phyloP scores from a whole-genome alignment of 1,140 invertebrate species.

The Danaus melanippus region DNA sequence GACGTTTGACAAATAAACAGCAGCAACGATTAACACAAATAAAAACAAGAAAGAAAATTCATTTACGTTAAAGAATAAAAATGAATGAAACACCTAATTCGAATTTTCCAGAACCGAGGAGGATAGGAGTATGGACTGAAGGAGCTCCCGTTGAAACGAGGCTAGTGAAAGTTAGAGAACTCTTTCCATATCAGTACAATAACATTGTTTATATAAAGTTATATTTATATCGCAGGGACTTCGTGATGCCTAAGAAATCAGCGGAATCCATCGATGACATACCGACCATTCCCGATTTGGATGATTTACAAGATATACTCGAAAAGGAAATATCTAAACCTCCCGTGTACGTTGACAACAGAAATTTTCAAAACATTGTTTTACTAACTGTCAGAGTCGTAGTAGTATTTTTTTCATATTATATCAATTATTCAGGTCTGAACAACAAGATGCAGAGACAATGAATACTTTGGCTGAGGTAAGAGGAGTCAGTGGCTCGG shows the following conservation, averaged over 20 bases:
- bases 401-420: background rate
- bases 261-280: conserved; percentile 58
- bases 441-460: conserved; percentile 49
- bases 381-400: background rate
- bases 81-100: conserved; percentile 30
- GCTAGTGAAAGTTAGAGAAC: conserved; percentile 19
- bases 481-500: conserved; percentile 37
- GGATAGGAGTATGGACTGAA: conserved; percentile 63
- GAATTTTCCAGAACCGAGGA: conserved; percentile 47
- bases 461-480: conserved; percentile 53
- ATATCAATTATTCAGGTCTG: conserved; percentile 24
- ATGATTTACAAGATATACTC: conserved; percentile 59
- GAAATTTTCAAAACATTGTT: background rate
- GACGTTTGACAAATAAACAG: too few species aligned
- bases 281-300: conserved; percentile 60
- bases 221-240: conserved; percentile 41
- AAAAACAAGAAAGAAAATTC: too few species aligned
- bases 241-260: conserved; percentile 55
- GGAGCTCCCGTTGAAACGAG: conserved; percentile 54
- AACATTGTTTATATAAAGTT: conserved; percentile 3
- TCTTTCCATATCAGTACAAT: background rate
- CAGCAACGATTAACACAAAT: too few species aligned
- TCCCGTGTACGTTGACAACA: conserved; percentile 38
- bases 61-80: background rate
- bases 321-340: conserved; percentile 58